Conservation (phyloP, 2,113 vertebrate species). For the Serilophus lunatus region DNA sequence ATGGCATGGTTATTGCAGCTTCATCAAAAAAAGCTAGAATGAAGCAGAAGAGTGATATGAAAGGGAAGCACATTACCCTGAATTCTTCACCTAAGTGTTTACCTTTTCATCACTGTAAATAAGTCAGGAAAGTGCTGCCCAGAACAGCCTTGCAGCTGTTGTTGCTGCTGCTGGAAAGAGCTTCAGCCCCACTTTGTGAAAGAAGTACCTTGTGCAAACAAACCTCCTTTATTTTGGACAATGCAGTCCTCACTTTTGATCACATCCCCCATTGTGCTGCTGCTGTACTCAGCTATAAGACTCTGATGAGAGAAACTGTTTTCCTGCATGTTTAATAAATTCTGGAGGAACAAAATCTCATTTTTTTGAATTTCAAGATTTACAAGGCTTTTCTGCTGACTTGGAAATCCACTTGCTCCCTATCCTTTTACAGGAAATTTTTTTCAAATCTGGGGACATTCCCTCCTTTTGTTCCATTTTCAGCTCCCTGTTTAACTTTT, state of each 20-base stretch:
- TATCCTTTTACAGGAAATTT: background rate
- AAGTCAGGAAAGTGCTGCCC: background rate
- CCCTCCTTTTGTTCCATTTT: background rate
- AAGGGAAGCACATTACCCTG: background rate
- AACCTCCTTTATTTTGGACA: background rate
- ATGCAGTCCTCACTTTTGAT: background rate
- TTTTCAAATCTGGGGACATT: background rate
- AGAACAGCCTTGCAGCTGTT: background rate
- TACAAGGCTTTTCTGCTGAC: background rate
- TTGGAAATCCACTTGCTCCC: background rate
- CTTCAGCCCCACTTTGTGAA: background rate
- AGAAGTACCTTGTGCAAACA: accelerated
- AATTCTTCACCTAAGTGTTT: background rate
- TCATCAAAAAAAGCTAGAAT: background rate
- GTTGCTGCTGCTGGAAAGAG: background rate
- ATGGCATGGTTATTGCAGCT: background rate
- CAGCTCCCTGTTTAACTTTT: background rate
- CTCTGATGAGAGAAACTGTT: background rate
- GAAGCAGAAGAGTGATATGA: background rate
- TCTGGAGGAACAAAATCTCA: background rate
- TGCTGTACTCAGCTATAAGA: background rate
- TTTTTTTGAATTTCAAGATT: background rate
- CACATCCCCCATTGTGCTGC: background rate
- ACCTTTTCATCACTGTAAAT: background rate
- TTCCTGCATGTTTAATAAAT: background rate